These are phyloP conservation scores for Halichoerus grypus DNA, from an alignment of 2,113 vertebrate species.

Conservation along the genomic window DNA sequence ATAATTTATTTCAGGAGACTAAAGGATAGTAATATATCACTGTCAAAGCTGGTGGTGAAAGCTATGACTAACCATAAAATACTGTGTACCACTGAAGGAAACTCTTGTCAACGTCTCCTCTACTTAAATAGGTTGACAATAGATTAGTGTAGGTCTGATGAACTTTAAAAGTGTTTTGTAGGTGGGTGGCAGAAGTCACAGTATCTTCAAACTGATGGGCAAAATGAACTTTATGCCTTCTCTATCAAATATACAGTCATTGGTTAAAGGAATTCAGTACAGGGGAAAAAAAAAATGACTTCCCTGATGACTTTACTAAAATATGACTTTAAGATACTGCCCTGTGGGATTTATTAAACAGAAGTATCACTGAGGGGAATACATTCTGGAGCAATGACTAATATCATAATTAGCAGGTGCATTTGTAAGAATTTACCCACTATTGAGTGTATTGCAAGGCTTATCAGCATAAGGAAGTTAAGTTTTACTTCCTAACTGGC, in stretches of 20 bases:
- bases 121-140: slow-evolving; percentile 58
- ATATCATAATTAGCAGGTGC: slow-evolving; percentile 84
- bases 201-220: slow-evolving; percentile 44
- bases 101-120: slow-evolving; percentile 35
- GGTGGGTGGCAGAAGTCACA: slow-evolving; percentile 62
- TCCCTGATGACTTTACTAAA: slow-evolving; percentile 79
- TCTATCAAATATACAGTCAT: slow-evolving; percentile 57
- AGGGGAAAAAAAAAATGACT: background rate
- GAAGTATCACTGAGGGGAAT: slow-evolving; percentile 73
- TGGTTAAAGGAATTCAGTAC: slow-evolving; percentile 75
- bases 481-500: slow-evolving; percentile 68
- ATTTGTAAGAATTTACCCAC: slow-evolving; percentile 83
- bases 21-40: slow-evolving; percentile 55
- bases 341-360: slow-evolving; percentile 83
- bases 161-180: slow-evolving; percentile 57
- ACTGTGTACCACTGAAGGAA: slow-evolving; percentile 64
- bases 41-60: slow-evolving; percentile 67
- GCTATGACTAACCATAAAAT: slow-evolving; percentile 73
- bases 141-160: slow-evolving; percentile 61
- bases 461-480: slow-evolving; percentile 60
- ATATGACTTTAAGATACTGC: slow-evolving; percentile 72
- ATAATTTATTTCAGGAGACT: slow-evolving; percentile 73
- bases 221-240: slow-evolving; percentile 41
- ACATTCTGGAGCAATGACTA: slow-evolving; percentile 83
- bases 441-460: slow-evolving; percentile 78